phyloP scores from a whole-genome alignment of 2,797 vertebrate genomes.

The Sebastes kiyomatsui region DNA sequence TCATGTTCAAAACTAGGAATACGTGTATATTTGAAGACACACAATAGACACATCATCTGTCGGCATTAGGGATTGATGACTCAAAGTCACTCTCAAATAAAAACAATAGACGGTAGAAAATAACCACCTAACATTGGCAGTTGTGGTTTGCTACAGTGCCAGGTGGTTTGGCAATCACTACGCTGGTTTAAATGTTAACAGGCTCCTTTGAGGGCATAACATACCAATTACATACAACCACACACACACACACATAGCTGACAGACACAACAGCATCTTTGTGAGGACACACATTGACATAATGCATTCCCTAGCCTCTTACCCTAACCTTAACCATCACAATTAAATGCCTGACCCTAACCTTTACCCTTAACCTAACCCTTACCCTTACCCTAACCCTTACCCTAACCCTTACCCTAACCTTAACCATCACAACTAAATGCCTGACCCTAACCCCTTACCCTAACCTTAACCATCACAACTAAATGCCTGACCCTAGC shows the following conservation, averaged over 20 bases:
- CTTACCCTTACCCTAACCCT: too few species aligned
- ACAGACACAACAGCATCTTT: too few species aligned
- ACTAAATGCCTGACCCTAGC: too few species aligned
- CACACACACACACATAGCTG: neutral
- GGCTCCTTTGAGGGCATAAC: neutral
- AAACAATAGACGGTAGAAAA: neutral
- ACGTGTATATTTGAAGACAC: neutral
- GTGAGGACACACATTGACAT: neutral
- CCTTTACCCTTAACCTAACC: too few species aligned
- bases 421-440: too few species aligned
- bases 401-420: too few species aligned
- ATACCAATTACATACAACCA: constrained; percentile 18
- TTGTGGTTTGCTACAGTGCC: constrained; percentile 14
- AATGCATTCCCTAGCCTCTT: too few species aligned
- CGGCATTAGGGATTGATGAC: neutral
- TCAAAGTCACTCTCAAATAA: neutral
- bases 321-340: neutral
- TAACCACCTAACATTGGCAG: constrained; percentile 1
- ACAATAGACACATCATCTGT: neutral
- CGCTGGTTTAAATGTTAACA: constrained; percentile 29
- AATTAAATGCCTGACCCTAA: too few species aligned
- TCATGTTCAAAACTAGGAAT: neutral
- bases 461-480: too few species aligned
- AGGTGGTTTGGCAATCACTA: constrained; percentile 31
- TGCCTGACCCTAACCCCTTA: too few species aligned